These are phyloP conservation scores for Gallirallus australis DNA, from an alignment of 2,797 vertebrate genomes.

Conservation along the genomic window DNA sequence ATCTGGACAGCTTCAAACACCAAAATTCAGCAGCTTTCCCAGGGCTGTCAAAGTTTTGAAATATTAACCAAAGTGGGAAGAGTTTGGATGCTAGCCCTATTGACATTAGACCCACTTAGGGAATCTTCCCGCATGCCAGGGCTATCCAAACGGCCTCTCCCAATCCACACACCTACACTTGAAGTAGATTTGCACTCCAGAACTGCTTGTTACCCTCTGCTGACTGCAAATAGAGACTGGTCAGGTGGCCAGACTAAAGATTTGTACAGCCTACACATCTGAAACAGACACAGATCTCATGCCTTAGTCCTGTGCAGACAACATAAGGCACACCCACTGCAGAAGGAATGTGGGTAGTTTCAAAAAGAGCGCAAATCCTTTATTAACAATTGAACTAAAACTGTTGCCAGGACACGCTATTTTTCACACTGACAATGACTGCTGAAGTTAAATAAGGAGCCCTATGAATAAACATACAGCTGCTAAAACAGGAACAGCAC, in stretches of 20 bases:
- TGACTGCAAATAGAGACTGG: background rate
- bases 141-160: background rate
- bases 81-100: background rate
- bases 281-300: background rate
- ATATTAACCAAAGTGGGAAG: background rate
- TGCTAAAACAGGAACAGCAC: slow-evolving; percentile 6
- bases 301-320: background rate
- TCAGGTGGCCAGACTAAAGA: background rate
- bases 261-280: background rate
- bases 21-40: background rate
- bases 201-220: background rate
- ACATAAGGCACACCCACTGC: background rate
- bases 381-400: background rate
- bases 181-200: background rate
- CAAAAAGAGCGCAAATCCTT: slow-evolving; percentile 9
- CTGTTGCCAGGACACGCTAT: background rate
- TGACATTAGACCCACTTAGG: background rate
- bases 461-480: background rate
- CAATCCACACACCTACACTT: background rate
- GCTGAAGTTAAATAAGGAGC: background rate
- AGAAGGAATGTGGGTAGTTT: background rate
- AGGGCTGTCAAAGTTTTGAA: background rate
- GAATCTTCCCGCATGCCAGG: background rate
- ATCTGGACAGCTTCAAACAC: background rate
- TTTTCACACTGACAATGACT: background rate